Evolutionary conservation across 2,797 vertebrate species (phyloP).

Genomic region (Merluccius polli): DNA sequence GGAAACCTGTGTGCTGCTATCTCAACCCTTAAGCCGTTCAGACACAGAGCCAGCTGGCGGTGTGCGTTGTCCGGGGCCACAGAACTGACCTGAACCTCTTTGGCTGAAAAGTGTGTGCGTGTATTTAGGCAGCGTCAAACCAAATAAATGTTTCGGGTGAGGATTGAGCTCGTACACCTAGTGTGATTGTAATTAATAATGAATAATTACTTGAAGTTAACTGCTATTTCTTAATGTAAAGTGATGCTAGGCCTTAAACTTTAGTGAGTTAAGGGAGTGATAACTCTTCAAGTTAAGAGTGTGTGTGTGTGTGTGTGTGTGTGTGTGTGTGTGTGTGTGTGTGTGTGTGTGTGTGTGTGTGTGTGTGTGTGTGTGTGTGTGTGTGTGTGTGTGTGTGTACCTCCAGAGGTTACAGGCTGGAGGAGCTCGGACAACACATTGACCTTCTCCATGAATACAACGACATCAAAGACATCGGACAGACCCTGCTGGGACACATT

Average conservation of each 20-base stretch:
- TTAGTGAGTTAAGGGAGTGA: too few species aligned
- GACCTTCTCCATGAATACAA: conserved; percentile 91
- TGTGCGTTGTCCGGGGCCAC: too few species aligned
- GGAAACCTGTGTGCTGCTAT: conserved; percentile 56
- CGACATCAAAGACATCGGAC: conserved; percentile 90
- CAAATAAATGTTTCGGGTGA: too few species aligned
- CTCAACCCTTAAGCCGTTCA: not conserved
- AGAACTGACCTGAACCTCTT: too few species aligned
- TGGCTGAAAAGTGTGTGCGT: conserved; percentile 23
- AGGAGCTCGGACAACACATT: conserved; percentile 86
- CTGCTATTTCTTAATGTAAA: too few species aligned
- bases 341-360: conserved; percentile 5
- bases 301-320: conserved; percentile 15
- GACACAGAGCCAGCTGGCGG: too few species aligned
- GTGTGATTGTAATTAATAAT: too few species aligned
- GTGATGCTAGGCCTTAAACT: too few species aligned
- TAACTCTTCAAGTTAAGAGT: not conserved
- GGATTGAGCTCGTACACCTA: too few species aligned
- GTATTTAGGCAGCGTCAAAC: not conserved
- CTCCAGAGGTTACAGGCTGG: conserved; percentile 79
- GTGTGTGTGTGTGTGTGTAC: conserved; percentile 33
- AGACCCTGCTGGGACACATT: conserved; percentile 87
- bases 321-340: not conserved
- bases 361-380: not conserved
- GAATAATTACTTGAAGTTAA: too few species aligned